phyloP scores from a whole-genome alignment of 2,797 vertebrate species.

The Ictinia mississippiensis region DNA sequence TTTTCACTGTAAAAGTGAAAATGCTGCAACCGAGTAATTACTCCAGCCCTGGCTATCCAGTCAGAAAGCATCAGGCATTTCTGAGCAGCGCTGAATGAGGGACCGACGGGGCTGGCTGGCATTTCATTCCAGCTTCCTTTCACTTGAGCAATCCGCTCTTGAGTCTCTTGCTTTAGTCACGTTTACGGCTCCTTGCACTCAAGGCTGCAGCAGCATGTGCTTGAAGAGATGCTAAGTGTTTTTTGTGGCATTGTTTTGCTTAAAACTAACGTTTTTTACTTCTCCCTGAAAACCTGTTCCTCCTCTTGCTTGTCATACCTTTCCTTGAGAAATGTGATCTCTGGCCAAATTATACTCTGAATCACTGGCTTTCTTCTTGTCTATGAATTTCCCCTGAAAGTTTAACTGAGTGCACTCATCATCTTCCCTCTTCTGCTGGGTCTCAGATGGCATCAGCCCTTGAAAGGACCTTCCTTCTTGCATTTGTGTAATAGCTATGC shows the following conservation, averaged over 20 bases:
- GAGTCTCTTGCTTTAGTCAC: not conserved
- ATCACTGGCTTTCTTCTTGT: not conserved
- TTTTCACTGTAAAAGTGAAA: not conserved
- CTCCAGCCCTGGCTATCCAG: not conserved
- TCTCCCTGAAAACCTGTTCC: not conserved
- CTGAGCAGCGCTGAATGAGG: not conserved
- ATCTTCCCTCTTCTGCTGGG: not conserved
- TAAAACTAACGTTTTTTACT: not conserved
- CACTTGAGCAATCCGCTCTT: not conserved
- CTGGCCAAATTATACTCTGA: not conserved
- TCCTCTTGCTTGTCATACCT: not conserved
- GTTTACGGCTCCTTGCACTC: not conserved
- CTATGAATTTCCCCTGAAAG: not conserved
- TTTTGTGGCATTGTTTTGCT: not conserved
- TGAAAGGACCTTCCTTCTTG: not conserved
- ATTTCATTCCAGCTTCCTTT: constrained; percentile 46
- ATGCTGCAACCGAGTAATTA: not conserved
- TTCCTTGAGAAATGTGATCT: not conserved
- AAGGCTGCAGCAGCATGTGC: not conserved
- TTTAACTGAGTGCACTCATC: not conserved
- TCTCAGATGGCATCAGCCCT: not conserved
- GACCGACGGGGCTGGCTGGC: not conserved
- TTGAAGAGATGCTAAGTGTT: not conserved
- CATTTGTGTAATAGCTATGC: not conserved
- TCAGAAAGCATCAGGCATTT: constrained; percentile 54